Evolutionary conservation across 1,140 invertebrate genomes (phyloP).

Genomic region (Mya arenaria): DNA sequence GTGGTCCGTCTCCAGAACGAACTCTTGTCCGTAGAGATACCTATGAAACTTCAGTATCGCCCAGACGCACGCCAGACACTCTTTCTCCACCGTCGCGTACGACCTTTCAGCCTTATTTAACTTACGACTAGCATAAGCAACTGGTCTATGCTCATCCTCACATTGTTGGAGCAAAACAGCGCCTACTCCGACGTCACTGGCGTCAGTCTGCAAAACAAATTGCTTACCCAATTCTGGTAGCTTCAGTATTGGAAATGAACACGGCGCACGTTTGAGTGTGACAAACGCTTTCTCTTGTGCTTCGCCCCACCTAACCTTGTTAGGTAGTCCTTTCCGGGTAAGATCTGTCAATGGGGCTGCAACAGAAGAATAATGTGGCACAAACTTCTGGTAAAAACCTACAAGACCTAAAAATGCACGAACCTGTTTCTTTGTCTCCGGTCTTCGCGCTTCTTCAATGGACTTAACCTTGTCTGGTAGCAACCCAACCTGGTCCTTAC

Average conservation of each 20-base stretch:
- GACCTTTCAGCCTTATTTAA: neutral
- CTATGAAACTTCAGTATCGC: conserved; percentile 76
- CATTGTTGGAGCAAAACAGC: no score
- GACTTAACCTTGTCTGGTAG: neutral
- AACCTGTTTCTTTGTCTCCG: conserved; percentile 68
- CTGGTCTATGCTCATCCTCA: no score
- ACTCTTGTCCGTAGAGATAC: conserved; percentile 67
- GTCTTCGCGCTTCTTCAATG: conserved; percentile 2
- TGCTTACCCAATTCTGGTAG: no score
- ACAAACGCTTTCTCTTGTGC: conserved; percentile 52
- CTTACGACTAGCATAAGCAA: conserved; percentile 65
- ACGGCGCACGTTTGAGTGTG: conserved; percentile 45
- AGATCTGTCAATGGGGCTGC: conserved; percentile 70
- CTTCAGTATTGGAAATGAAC: conserved; percentile 46
- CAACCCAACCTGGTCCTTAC: neutral
- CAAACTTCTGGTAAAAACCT: no score
- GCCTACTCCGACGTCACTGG: no score
- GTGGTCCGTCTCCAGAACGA: conserved; percentile 50
- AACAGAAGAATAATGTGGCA: no score
- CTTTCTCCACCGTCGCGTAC: conserved; percentile 74
- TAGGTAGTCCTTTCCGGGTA: conserved; percentile 52
- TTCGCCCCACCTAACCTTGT: conserved; percentile 44
- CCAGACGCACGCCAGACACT: conserved; percentile 78
- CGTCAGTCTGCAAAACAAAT: no score
- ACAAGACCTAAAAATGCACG: no score